Base-by-base conservation (phyloP, 2,113 vertebrate species). In the Colius striatus region DNA sequence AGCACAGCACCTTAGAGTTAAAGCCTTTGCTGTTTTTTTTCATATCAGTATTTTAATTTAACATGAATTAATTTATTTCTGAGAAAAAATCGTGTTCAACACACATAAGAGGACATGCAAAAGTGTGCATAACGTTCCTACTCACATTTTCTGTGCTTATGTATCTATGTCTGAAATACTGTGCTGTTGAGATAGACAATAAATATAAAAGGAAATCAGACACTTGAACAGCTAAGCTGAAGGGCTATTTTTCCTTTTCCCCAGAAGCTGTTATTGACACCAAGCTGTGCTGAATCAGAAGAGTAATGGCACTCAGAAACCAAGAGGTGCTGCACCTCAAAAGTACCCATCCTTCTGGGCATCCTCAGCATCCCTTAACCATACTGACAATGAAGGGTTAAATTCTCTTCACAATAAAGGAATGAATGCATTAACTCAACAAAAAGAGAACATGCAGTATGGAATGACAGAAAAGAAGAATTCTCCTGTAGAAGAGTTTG, bases 141-240 rank as follows among this genome's bases (percentile, higher is more conserved):
- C 22, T 81, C 48, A 66, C 51, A 57, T 45, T 25, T 5, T 1
- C n/a, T 61, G 19, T 80, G 29, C 62, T 79, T 61, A 78, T 4
- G 5, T 13, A 82, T 12, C 21, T 41, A 4, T 23, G 13, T n/a
- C 55, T 36, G 32, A 86, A 92, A n/a, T 41, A 17, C 19, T 74
- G 45, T 32, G 13, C 5, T 58, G 7, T 34, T 82, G 10, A 14
- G 2, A 87, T 72, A 48, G 17, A 58, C 15, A 84, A 55, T 23
- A 92, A 95, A 84, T 47, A 67, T 32, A 53, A 61, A 79, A 94
- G 78, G 53, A 84, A 86, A 87, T 66, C 54, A 86, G 43, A 67
- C 0, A 1, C 17, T 85, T 23, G 1, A 51, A 65, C 4, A 75
- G 43, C 32, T 87, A 72, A 93, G 30, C 32, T 71, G 43, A 88